Conservation (phyloP, 2,888 invertebrate genomes). For the Cistogaster globosa region DNA sequence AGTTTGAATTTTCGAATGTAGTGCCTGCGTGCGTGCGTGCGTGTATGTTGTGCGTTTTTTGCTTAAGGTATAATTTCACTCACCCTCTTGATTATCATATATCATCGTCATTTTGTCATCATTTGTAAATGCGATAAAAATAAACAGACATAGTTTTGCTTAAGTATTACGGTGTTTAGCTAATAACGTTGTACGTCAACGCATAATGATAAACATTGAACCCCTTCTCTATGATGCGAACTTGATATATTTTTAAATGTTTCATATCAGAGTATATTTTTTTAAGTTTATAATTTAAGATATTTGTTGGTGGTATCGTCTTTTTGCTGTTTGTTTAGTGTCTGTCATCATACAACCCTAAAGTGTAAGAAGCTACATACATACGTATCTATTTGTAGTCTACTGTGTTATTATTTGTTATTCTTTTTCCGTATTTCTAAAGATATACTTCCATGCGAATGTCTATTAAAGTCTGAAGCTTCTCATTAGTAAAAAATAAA, state of each 20-base stretch:
- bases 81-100: conserved; percentile 46
- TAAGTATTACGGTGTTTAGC: conserved; percentile 61
- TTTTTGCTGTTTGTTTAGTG: conserved; percentile 52
- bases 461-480: conserved; percentile 1
- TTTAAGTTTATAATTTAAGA: neutral
- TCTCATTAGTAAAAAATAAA: conserved; percentile 24
- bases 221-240: conserved; percentile 30
- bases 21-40: neutral
- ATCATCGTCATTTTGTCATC: conserved; percentile 47
- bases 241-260: conserved; percentile 40
- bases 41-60: conserved; percentile 17
- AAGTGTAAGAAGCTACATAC: conserved; percentile 8
- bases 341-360: conserved; percentile 54
- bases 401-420: neutral
- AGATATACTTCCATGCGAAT: neutral
- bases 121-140: conserved; percentile 50
- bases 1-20: conserved; percentile 26
- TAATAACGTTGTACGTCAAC: conserved; percentile 31
- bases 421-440: neutral
- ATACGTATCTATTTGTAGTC: neutral
- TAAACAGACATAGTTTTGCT: conserved; percentile 56
- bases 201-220: conserved; percentile 19
- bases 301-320: conserved; percentile 3
- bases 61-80: conserved; percentile 41
- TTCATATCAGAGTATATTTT: neutral